Base-by-base conservation (phyloP, 2,888 invertebrate genomes). In the Drosophila helvetica region DNA sequence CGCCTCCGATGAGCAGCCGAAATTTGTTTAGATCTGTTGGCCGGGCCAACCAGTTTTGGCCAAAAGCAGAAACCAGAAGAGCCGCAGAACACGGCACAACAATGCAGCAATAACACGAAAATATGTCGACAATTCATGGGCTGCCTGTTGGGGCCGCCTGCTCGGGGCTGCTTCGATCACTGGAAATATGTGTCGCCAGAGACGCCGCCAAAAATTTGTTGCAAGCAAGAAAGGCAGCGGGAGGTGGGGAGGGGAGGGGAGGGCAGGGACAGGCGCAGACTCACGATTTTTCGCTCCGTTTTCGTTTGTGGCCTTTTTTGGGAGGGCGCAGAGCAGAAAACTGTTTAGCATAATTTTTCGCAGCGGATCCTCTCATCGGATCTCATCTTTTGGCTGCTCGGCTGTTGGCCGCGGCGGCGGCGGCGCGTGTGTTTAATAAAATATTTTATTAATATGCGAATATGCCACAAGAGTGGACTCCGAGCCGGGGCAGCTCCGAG, bases 161-260 rank as follows among this genome's bases (percentile, higher is more conserved):
- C n/a, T 38, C 27, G 27, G 38, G 15, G 38, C n/a, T 38, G 38
- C n/a, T 38, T 38, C 76, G 67, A 33, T 55, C 54, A 61, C 65
- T 38, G 75, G 77, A 87, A 81, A 88, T 89, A 89, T 90, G 90
- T 92, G 92, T 92, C 88, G 90, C 89, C 90, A 88, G 85, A 92
- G 92, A 91, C 91, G 91, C 92, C 92, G 90, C 82, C 88, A 79
- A 86, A 90, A 87, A 88, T 87, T 87, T 89, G 89, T 89, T 84
- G 83, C 70, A 69, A 64, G 80, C 56, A 50, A 61, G 80, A 54
- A 50, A 61, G 74, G 71, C 54, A 52, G 61, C 51, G 52, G 22
- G 4, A n/a, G 38, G 15, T n/a, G 15, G 38, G 56, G 56, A 66
- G 42, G 51, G 38, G 38, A 12, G 18, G n/a, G 30, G 17, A 8